Conservation (phyloP, 2,888 invertebrate genomes). For the Mactromeris polynyma region DNA sequence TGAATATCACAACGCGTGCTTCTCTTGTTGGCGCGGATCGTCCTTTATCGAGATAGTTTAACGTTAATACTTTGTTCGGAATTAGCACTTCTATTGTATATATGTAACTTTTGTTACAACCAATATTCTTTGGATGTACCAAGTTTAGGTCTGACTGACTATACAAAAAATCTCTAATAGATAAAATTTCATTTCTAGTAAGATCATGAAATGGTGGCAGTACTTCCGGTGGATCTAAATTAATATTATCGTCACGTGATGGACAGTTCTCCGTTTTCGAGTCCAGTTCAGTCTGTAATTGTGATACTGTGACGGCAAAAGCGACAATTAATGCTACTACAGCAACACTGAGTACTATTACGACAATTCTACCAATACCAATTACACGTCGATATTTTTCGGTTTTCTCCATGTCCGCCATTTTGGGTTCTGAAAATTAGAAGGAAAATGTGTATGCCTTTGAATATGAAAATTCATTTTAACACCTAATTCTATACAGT, state of each 20-base stretch:
- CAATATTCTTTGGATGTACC: slow-evolving; percentile 41
- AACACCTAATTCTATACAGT: no score
- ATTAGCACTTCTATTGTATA: slow-evolving; percentile 64
- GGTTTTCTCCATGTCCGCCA: slow-evolving; percentile 25
- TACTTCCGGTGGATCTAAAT: slow-evolving; percentile 58
- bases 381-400: slow-evolving; percentile 45
- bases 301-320: slow-evolving; percentile 35
- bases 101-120: slow-evolving; percentile 53
- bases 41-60: slow-evolving; percentile 57
- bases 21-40: slow-evolving; percentile 70
- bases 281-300: slow-evolving; percentile 25
- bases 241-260: slow-evolving; percentile 34
- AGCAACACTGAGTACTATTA: slow-evolving; percentile 25
- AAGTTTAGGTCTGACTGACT: slow-evolving; percentile 56
- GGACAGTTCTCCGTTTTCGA: slow-evolving; percentile 38
- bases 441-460: neutral
- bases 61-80: slow-evolving; percentile 59
- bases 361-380: slow-evolving; percentile 37
- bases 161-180: slow-evolving; percentile 59
- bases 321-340: slow-evolving; percentile 44
- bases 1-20: slow-evolving; percentile 78
- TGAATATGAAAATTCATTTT: no score
- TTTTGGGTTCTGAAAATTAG: slow-evolving; percentile 28
- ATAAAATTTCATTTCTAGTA: slow-evolving; percentile 55
- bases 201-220: slow-evolving; percentile 68